Conservation (phyloP, 2,113 vertebrate genomes). For the Neomonachus schauinslandi region DNA sequence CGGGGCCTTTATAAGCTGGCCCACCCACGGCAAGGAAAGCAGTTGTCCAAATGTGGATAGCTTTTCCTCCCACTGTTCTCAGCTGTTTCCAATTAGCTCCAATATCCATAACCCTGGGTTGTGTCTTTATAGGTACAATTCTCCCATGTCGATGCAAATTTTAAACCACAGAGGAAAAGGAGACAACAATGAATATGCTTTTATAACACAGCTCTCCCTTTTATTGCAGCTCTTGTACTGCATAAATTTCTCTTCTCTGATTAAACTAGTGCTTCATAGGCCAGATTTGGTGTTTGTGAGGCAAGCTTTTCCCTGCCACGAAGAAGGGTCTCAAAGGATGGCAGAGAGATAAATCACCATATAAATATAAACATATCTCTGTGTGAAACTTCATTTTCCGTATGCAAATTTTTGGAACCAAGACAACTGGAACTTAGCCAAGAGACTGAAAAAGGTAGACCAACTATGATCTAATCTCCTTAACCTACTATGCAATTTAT, state of each 20-base stretch:
- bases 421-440: slow-evolving; percentile 13
- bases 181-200: not conserved
- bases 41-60: not conserved
- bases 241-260: not conserved
- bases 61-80: not conserved
- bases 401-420: not conserved
- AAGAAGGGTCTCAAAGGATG: not conserved
- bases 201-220: not conserved
- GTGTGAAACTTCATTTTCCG: not conserved
- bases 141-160: slow-evolving; percentile 15
- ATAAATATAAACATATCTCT: not conserved
- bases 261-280: not conserved
- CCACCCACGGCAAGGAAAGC: not conserved
- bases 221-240: not conserved
- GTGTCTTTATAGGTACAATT: not conserved
- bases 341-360: not conserved
- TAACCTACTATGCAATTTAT: not conserved
- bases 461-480: not conserved
- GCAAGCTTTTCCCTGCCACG: not conserved
- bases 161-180: not conserved
- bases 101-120: not conserved
- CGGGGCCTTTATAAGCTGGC: slow-evolving; percentile 9
- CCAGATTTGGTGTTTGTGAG: not conserved
- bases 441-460: not conserved
- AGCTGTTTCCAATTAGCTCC: slow-evolving; percentile 74